Conservation (phyloP, 2,113 vertebrate genomes). For the Nymphicus hollandicus region DNA sequence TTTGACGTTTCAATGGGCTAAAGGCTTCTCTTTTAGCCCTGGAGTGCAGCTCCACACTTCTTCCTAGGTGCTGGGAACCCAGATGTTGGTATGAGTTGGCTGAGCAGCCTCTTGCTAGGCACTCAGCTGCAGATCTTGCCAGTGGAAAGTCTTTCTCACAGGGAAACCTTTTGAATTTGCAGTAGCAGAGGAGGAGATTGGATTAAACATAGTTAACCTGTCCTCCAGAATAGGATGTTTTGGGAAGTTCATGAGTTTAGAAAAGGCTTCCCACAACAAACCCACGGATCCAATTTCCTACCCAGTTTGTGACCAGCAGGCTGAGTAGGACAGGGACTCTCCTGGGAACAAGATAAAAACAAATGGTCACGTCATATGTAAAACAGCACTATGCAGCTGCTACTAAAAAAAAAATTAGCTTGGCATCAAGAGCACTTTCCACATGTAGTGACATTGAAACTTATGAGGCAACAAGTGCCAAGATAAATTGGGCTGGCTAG, state of each 20-base stretch:
- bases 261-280: constrained; percentile 34
- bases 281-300: constrained; percentile 18
- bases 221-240: constrained; percentile 25
- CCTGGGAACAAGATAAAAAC: constrained; percentile 45
- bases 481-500: neutral
- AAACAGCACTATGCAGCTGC: constrained; percentile 9
- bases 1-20: neutral
- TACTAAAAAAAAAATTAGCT: constrained; percentile 20
- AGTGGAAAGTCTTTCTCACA: constrained; percentile 26
- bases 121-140: neutral
- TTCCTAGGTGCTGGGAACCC: neutral
- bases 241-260: constrained; percentile 14
- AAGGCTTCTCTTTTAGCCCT: neutral
- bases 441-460: neutral
- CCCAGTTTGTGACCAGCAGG: neutral
- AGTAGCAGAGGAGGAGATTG: neutral
- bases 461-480: neutral
- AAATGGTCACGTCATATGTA: constrained; percentile 23
- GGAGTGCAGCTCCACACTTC: neutral
- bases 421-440: constrained; percentile 31
- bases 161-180: neutral
- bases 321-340: neutral
- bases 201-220: constrained; percentile 15
- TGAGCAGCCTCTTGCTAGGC: neutral
- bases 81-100: neutral